A percentile compares a stretch with the other conserved stretches of the same genome.
Evolutionary conservation across 2,113 vertebrate genomes (phyloP).

Genomic region (Zingel zingel): DNA sequence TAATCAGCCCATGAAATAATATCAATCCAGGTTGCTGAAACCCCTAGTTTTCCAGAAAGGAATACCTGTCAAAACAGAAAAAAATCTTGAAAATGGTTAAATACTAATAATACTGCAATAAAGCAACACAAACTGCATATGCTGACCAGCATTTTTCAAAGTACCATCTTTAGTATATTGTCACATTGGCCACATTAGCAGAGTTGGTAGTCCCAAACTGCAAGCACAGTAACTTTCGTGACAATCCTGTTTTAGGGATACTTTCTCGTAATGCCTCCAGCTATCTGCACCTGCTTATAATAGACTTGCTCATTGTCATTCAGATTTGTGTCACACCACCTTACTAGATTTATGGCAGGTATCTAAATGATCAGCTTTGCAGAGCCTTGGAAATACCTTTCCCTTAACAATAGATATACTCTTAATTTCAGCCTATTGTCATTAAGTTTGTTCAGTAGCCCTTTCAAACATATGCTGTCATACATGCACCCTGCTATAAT

Average conservation of each 20-base stretch:
- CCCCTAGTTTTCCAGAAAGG: too few species aligned
- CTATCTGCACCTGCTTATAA: neutral
- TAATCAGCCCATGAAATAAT: too few species aligned
- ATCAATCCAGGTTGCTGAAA: too few species aligned
- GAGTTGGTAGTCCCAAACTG: neutral
- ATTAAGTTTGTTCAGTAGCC: neutral
- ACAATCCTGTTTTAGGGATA: neutral
- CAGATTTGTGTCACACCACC: neutral
- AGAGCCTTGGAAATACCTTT: neutral
- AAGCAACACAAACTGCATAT: too few species aligned
- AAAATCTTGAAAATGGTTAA: neutral
- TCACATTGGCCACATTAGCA: neutral
- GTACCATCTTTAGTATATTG: neutral
- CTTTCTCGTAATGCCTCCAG: neutral
- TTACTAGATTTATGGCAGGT: neutral
- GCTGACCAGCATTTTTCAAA: neutral
- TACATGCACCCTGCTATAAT: neutral
- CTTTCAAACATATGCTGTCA: neutral
- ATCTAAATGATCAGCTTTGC: neutral
- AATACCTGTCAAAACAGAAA: too few species aligned
- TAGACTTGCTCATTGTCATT: neutral
- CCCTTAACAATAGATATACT: neutral
- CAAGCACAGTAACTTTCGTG: neutral
- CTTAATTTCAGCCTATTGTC: neutral
- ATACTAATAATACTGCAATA: neutral